Percentiles rank a stretch among this genome's conserved stretches.
These are phyloP conservation scores for Chrysocyon brachyurus DNA, from an alignment of 2,797 vertebrate genomes.

Conservation along the genomic window DNA sequence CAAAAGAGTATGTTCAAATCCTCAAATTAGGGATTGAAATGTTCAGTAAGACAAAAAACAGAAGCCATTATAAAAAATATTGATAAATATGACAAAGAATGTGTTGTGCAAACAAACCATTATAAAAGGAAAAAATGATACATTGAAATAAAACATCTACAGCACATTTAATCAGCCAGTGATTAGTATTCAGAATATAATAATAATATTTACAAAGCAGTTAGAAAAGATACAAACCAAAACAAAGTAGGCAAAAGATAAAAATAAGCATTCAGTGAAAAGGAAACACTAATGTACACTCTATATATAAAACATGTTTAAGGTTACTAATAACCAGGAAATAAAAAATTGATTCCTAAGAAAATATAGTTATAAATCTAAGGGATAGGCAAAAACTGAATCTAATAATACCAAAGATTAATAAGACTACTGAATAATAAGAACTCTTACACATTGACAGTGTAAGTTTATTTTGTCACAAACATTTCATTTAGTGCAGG, in stretches of 20 bases:
- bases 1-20: not conserved
- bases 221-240: not conserved
- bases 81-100: not conserved
- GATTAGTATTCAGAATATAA: constrained; percentile 30
- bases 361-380: constrained; percentile 31
- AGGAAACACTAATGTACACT: not conserved
- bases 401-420: not conserved
- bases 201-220: not conserved
- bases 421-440: constrained; percentile 42
- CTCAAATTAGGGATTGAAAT: not conserved
- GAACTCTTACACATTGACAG: not conserved
- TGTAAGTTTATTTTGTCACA: constrained; percentile 47
- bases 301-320: not conserved
- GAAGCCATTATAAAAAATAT: not conserved
- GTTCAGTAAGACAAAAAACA: not conserved
- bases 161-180: not conserved
- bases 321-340: constrained; percentile 24
- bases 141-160: constrained; percentile 36
- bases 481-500: constrained; percentile 51
- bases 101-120: not conserved
- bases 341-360: constrained; percentile 9
- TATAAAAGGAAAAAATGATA: constrained; percentile 1
- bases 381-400: not conserved
- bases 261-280: not conserved
- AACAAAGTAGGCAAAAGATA: not conserved